Base-by-base conservation (phyloP, 2,797 vertebrate genomes). In the Glyptemys insculpta region DNA sequence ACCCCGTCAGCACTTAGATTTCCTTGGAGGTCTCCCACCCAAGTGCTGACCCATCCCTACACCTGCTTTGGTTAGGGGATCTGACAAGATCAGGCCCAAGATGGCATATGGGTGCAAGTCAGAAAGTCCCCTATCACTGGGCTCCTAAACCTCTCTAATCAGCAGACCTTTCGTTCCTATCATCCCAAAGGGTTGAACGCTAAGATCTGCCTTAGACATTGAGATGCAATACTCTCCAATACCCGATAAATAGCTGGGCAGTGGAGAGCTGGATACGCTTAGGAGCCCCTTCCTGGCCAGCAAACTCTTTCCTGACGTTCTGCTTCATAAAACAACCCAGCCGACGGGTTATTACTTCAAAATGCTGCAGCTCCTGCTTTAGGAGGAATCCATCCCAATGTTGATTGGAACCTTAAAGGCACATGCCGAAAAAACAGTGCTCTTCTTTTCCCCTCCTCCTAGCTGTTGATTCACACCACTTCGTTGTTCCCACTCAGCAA, bases 291-390 rank as follows among this genome's bases (percentile, higher is more conserved):
- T 53, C 34, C 21, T 41, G 41, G 29, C 52, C 52, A 12, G 4
- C 52, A 52, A 72, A 10, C 49, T 50, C 9, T 54, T 29, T 52
- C 16, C n/a, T 18, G 49, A 23, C 5, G 16, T 29, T 68, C 47
- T 54, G 37, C 23, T 72, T 72, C 62, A 47, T 29, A 34, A 47
- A 47, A 14, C 56, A 62, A 19, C 19, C 25, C 54, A 29, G 41
- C 7, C 8, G 54, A 27, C 12, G 2, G 12, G 52, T 25, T 8
- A 89, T 50, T 87, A 87, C 65, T 97, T 97, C 96, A 96, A 93
- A 96, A 96, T 93, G 95, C 93, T 96, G 93, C 91, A 87, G 89
- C 96, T 96, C 96, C 96, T 97, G 96, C 94, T 97, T 96, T 94
- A 81, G 56, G 79, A 14, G 16, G 59, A 90, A 96, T 89, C 65